phyloP scores from a whole-genome alignment of 2,888 invertebrate genomes.

The Dryomyza anilis region DNA sequence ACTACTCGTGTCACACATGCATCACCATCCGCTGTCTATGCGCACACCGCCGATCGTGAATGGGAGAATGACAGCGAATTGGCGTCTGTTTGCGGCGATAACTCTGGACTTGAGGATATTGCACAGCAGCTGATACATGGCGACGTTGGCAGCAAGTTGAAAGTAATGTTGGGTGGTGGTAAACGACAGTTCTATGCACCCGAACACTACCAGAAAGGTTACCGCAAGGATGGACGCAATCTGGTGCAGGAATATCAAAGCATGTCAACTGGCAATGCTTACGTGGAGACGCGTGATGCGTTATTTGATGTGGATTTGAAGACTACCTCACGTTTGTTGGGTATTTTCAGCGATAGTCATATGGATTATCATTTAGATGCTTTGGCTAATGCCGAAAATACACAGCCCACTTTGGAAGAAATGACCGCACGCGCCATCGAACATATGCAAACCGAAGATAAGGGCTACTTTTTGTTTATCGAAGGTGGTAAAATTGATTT shows the following conservation, averaged over 20 bases:
- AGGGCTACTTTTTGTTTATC: slow-evolving; percentile 31
- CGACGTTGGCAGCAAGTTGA: slow-evolving; percentile 71
- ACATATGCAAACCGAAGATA: slow-evolving; percentile 60
- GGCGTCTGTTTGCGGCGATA: slow-evolving; percentile 58
- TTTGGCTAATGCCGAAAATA: slow-evolving; percentile 56
- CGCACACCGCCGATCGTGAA: slow-evolving; percentile 69
- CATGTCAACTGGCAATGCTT: slow-evolving; percentile 61
- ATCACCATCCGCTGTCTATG: slow-evolving; percentile 71
- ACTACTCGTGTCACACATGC: slow-evolving; percentile 81
- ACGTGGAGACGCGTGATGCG: slow-evolving; percentile 63
- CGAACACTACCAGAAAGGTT: slow-evolving; percentile 61
- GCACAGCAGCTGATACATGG: slow-evolving; percentile 73
- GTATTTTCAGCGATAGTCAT: slow-evolving; percentile 71
- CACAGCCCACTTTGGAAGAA: slow-evolving; percentile 72
- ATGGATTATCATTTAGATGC: slow-evolving; percentile 73
- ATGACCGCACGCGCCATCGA: slow-evolving; percentile 80
- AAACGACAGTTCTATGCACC: slow-evolving; percentile 69
- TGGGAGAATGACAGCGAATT: slow-evolving; percentile 75
- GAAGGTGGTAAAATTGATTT: slow-evolving; percentile 35
- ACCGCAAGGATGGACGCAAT: slow-evolving; percentile 68
- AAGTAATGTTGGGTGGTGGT: slow-evolving; percentile 81
- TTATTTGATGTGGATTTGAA: slow-evolving; percentile 61
- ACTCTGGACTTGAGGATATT: slow-evolving; percentile 69
- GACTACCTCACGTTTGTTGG: slow-evolving; percentile 67
- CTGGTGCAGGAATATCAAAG: slow-evolving; percentile 70